A percentile compares a stretch with the other conserved stretches of the same genome.
These are phyloP conservation scores for Arremon brunneinucha DNA, from an alignment of 2,797 vertebrate species.

Conservation along the genomic window DNA sequence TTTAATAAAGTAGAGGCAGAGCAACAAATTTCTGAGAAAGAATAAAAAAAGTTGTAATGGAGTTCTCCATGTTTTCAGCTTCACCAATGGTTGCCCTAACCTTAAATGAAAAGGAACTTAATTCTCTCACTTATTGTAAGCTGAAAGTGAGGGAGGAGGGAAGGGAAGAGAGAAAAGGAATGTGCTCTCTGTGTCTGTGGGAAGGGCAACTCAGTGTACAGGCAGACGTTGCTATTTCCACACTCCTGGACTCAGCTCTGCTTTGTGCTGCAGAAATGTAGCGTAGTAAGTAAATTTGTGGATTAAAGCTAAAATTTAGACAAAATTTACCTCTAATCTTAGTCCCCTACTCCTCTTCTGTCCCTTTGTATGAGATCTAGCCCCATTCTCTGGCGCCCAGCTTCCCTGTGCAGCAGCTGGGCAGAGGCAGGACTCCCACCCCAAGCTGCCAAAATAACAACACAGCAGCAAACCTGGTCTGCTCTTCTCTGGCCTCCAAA, in stretches of 20 bases:
- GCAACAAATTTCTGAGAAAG: not conserved
- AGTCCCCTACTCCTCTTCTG: not conserved
- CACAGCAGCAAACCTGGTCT: not conserved
- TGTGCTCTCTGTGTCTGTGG: not conserved
- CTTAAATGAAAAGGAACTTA: not conserved
- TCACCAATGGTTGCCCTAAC: not conserved
- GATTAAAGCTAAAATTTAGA: not conserved
- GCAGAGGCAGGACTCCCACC: not conserved
- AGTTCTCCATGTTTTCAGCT: not conserved
- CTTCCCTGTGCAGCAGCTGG: not conserved
- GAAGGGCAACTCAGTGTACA: not conserved
- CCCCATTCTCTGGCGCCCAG: no score
- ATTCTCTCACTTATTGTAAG: not conserved
- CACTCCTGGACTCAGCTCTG: not conserved
- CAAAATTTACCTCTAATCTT: not conserved
- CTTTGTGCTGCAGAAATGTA: not conserved
- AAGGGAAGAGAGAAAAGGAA: not conserved
- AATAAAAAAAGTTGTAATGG: not conserved
- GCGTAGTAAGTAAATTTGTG: not conserved
- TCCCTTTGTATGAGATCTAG: not conserved
- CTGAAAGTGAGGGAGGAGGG: not conserved
- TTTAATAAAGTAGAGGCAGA: not conserved
- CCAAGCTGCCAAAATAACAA: accelerated
- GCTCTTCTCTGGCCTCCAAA: not conserved
- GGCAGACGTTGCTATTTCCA: not conserved